Evolutionary conservation across 2,113 vertebrate genomes (phyloP), one percentile per base, ranked within the genome.

Genomic region (Pantherophis guttatus): DNA sequence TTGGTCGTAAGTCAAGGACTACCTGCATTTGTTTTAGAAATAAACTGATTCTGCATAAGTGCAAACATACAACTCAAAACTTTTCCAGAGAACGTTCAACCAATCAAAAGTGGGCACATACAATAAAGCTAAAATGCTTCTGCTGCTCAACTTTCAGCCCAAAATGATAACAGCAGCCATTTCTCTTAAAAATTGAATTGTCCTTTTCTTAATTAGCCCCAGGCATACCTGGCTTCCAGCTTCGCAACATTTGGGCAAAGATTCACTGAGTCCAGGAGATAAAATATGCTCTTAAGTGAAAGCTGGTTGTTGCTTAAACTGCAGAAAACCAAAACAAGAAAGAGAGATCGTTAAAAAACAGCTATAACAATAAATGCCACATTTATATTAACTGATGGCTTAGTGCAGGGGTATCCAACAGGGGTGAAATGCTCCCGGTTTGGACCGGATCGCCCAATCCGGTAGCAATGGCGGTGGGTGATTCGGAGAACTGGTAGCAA

Each of bases 221-320:
- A 26, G 24, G 89, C 97, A 9, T 97, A 99, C 99, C 98, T 98
- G 96, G 97, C 95, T 89, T 97, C 89, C 54, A 99, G 6, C 52
- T 97, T 96, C 52, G 93, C 52, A 91, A 98, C 93, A 91, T 96
- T 96, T 54, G 19, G 90, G 95, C 97, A 98, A 0, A 70, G 88
- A 6, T 94, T 94, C 94, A 97, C 94, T 1, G 95, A 97, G 44
- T 95, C 53, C 88, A 98, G 29, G 62, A 99, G 96, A 24, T 21
- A 93, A 88, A 95, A 92, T 39, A 98, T 48, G 44, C 98, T 98
- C 0, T 96, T 15, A 87, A 95, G 39, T 17, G 98, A 97, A 26
- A 98, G 96, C 92, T 1, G 6, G 91, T 98, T 99, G 89, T 97
- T 95, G 3, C 98, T 98, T 97, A 99, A 97, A 92, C 99, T 99